Base-by-base conservation (phyloP, 2,888 invertebrate species). In the Aleiodes leptofemur region DNA sequence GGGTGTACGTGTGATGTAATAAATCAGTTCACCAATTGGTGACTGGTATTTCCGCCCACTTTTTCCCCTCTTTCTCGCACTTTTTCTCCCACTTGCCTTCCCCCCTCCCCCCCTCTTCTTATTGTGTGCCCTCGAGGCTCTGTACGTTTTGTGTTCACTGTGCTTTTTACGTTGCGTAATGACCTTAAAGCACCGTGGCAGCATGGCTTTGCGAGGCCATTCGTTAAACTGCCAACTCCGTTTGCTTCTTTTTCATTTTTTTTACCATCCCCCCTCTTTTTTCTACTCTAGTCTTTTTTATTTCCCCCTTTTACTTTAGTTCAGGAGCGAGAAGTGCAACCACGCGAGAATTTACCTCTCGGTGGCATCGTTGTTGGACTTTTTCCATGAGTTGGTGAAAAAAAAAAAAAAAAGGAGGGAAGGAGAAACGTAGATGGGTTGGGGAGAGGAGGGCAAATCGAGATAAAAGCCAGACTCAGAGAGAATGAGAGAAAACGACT, bases 1-100 rank as follows among this genome's bases (percentile, higher is more conserved):
- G 43, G 43, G 8, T 43, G 43, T 43, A 43, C 43, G 78, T 43
- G 43, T 43, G 43, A 80, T 78, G 72, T 80, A 77, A 83, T 84
- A 84, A 84, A 84, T 84, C 84, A 83, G 82, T 68, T 78, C 81
- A 80, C 82, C 83, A 84, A 84, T 84, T 82, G 82, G 91, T 91
- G 91, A 83, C 80, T 79, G 78, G 72, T 66, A 66, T 69, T 43
- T 55, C 61, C 71, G 59, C 77, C 71, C 76, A 61, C 59, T 76
- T 69, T 73, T 72, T 69, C 50, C 14, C 14, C 38, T 69, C 57
- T 69, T 73, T 70, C 68, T 76, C 77, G 76, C 69, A 76, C 72
- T 72, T 72, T 68, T 76, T 80, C 77, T 74, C 51, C 23, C 43
- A 14, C 66, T 14, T 78, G 77, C 73, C 74, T n/a, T n/a, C 76